These are phyloP conservation scores for Hippocampus mohnikei DNA, from an alignment of 2,113 vertebrate genomes.

Conservation along the genomic window DNA sequence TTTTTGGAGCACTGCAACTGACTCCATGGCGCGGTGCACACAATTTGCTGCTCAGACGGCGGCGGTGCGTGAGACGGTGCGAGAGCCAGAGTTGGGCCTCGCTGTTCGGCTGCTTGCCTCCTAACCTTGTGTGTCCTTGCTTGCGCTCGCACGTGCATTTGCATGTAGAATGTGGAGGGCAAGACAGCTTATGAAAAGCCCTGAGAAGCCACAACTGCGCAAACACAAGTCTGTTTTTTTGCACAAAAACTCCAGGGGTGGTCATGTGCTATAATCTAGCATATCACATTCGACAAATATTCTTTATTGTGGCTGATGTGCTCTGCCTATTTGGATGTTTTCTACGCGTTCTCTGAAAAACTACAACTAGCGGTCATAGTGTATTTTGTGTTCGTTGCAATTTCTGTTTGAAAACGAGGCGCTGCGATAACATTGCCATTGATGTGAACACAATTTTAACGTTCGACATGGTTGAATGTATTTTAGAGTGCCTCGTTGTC, in stretches of 20 bases:
- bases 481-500: too few relatives aligned
- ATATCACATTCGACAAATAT: slow-evolving; percentile 48
- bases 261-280: slow-evolving; percentile 36
- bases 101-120: slow-evolving; percentile 15
- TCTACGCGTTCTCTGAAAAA: not conserved
- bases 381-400: too few relatives aligned
- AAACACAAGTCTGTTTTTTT: slow-evolving; percentile 13
- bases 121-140: slow-evolving; percentile 55
- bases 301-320: not conserved
- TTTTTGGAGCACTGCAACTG: slow-evolving; percentile 48
- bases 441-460: too few relatives aligned
- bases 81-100: slow-evolving; percentile 8
- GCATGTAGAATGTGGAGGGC: slow-evolving; percentile 59
- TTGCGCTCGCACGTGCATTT: slow-evolving; percentile 48
- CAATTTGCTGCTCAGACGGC: slow-evolving; percentile 50
- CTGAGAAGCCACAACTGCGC: slow-evolving; percentile 24
- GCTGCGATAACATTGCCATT: too few relatives aligned
- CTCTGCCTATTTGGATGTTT: not conserved
- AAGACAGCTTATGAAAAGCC: slow-evolving; percentile 48
- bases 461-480: too few relatives aligned
- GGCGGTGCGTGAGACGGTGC: slow-evolving; percentile 38
- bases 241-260: not conserved
- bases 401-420: too few relatives aligned
- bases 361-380: too few relatives aligned
- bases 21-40: slow-evolving; percentile 40